Percentiles rank a stretch among this genome's conserved stretches.
phyloP scores from a whole-genome alignment of 1,140 invertebrate genomes.

The Acyrthosiphon pisum region DNA sequence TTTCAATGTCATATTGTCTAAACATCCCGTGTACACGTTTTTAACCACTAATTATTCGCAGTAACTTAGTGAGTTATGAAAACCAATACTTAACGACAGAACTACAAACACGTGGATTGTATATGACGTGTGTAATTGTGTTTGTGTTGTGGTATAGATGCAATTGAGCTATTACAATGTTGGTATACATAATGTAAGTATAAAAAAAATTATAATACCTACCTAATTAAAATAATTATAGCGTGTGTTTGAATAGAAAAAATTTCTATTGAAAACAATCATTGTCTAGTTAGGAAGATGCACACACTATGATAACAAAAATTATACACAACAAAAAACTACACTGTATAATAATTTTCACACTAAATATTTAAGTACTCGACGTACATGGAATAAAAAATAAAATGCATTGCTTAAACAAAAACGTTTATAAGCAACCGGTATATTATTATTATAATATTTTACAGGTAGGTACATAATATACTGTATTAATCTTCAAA shows the following conservation, averaged over 20 bases:
- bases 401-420: constrained; percentile 8
- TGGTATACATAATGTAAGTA: neutral
- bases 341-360: neutral
- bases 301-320: neutral
- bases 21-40: too few species aligned
- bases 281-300: neutral
- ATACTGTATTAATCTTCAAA: neutral
- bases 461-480: neutral
- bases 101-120: neutral
- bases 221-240: constrained; percentile 22
- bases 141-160: neutral
- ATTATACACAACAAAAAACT: neutral
- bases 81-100: neutral
- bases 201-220: neutral
- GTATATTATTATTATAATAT: neutral
- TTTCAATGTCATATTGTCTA: too few species aligned
- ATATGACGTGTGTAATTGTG: neutral
- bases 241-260: neutral
- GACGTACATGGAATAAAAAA: neutral
- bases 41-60: too few species aligned
- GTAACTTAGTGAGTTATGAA: too few species aligned
- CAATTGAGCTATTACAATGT: neutral
- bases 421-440: neutral
- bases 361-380: neutral
- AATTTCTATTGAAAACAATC: neutral